phyloP scores from a whole-genome alignment of 2,888 invertebrate genomes.

The Drosophila macrospina region DNA sequence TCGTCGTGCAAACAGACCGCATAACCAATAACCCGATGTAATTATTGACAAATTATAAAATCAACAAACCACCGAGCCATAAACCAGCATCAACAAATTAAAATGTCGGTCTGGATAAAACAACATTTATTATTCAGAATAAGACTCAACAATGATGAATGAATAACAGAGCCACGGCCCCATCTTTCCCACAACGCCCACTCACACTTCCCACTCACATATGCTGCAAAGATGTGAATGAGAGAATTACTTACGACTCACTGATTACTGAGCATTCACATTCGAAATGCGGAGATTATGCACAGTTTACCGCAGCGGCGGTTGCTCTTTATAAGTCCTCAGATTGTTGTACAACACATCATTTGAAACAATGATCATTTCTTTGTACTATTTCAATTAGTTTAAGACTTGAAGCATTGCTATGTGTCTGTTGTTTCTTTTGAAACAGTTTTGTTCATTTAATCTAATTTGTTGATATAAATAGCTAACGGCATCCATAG shows the following conservation, averaged over 20 bases:
- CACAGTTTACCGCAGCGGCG: constrained; percentile 48
- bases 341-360: constrained; percentile 1
- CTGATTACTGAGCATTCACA: constrained; percentile 7
- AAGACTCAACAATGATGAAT: constrained; percentile 70
- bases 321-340: constrained; percentile 1
- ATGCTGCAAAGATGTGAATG: constrained; percentile 18
- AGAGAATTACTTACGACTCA: constrained; percentile 40
- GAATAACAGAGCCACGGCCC: constrained; percentile 43
- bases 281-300: constrained; percentile 41
- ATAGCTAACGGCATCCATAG: constrained; percentile 23
- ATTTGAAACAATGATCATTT: constrained; percentile 3
- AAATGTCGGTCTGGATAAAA: constrained; percentile 71
- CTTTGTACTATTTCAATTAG: too few relatives aligned
- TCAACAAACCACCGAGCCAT: constrained; percentile 71
- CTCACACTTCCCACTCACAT: not conserved
- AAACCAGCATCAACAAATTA: constrained; percentile 76
- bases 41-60: constrained; percentile 76
- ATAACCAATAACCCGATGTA: constrained; percentile 61
- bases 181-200: not conserved
- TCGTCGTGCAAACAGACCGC: constrained; percentile 59
- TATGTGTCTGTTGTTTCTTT: too few relatives aligned
- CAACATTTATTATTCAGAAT: constrained; percentile 73
- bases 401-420: not conserved
- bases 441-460: constrained; percentile 11
- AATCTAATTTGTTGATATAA: constrained; percentile 20